Conservation (phyloP, 2,113 vertebrate species). For the Crotalus tigris region DNA sequence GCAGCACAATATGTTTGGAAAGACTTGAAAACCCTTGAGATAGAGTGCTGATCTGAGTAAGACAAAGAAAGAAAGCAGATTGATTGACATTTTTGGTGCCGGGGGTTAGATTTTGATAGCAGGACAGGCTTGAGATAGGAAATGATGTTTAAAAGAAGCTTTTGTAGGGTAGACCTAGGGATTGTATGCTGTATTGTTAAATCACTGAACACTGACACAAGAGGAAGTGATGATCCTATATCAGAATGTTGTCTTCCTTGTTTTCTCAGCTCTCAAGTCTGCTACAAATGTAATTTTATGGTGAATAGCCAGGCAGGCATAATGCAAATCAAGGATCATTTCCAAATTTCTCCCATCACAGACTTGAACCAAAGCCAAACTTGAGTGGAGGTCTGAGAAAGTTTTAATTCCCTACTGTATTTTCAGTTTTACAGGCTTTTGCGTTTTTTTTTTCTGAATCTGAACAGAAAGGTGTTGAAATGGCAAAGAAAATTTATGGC, state of each 20-base stretch:
- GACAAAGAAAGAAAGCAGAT: neutral
- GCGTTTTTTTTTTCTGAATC: neutral
- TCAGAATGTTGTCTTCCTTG: neutral
- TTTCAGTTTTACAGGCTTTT: conserved; percentile 17
- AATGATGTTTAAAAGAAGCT: neutral
- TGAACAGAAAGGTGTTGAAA: conserved; percentile 16
- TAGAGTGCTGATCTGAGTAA: neutral
- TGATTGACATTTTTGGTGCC: neutral
- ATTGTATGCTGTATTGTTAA: neutral
- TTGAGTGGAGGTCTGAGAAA: conserved; percentile 14
- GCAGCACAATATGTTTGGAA: conserved; percentile 5
- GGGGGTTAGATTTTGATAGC: neutral
- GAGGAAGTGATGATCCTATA: neutral
- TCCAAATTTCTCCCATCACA: neutral
- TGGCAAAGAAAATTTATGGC: conserved; percentile 9
- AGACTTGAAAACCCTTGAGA: conserved; percentile 2
- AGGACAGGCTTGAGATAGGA: neutral
- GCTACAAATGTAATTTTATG: neutral
- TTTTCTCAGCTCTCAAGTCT: neutral
- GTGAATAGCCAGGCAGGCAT: neutral
- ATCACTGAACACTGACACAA: neutral
- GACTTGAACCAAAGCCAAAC: conserved; percentile 4
- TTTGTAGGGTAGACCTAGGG: neutral
- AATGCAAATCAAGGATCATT: neutral
- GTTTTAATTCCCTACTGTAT: conserved; percentile 6